Conservation (phyloP, 2,888 invertebrate genomes). For the Rhagium mordax region DNA sequence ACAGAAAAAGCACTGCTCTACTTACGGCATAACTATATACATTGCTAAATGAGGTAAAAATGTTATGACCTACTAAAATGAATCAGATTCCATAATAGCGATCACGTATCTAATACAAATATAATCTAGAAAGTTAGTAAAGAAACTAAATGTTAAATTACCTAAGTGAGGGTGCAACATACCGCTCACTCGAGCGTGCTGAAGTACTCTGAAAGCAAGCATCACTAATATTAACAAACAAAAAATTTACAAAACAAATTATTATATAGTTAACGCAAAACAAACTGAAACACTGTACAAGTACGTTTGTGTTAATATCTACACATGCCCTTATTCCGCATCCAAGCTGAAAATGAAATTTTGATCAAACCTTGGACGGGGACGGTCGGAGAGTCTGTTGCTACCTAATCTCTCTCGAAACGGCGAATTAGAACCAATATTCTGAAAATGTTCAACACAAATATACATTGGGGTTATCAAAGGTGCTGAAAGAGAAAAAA, state of each 20-base stretch:
- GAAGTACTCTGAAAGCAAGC: conserved; percentile 66
- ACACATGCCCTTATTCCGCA: conserved; percentile 59
- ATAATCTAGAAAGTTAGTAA: conserved; percentile 27
- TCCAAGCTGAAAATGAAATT: conserved; percentile 59
- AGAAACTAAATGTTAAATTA: conserved; percentile 52
- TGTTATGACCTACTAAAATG: neutral
- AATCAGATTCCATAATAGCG: neutral
- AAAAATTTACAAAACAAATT: conserved; percentile 38
- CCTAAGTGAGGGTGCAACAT: conserved; percentile 65
- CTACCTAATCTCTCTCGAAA: conserved; percentile 92
- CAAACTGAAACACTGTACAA: conserved; percentile 6
- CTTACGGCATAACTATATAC: neutral
- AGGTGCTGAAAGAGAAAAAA: neutral
- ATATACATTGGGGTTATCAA: neutral
- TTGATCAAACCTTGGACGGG: conserved; percentile 81
- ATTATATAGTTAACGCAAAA: conserved; percentile 21
- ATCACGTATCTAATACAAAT: neutral
- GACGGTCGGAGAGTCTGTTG: conserved; percentile 87
- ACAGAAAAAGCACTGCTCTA: neutral
- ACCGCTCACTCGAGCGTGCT: conserved; percentile 67
- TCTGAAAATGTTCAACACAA: conserved; percentile 69
- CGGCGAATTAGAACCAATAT: conserved; percentile 81
- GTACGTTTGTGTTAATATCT: conserved; percentile 30
- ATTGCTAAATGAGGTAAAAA: neutral
- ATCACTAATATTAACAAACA: conserved; percentile 53